Percentiles rank a stretch among this genome's conserved stretches.
These are phyloP conservation scores for Nebria brevicollis DNA, from an alignment of 2,888 invertebrate species.

Conservation along the genomic window DNA sequence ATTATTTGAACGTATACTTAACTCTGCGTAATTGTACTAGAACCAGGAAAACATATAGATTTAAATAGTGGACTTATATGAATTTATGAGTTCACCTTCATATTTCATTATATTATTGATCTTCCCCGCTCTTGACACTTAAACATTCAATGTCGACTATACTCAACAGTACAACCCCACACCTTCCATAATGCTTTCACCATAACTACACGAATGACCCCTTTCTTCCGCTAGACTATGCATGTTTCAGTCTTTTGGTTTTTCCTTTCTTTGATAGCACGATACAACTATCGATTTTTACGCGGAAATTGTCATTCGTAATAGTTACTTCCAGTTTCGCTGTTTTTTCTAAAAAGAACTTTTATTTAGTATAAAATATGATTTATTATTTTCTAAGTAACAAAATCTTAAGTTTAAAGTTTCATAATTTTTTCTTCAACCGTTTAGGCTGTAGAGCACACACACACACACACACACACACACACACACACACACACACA, in stretches of 20 bases:
- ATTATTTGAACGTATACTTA: no score
- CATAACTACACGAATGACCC: not conserved
- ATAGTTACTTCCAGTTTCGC: not conserved
- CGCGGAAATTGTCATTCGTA: not conserved
- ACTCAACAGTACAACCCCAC: not conserved
- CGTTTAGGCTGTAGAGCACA: no score
- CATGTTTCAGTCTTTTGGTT: not conserved
- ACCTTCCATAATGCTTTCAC: not conserved
- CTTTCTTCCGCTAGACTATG: not conserved
- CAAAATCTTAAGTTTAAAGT: no score
- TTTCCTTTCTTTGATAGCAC: not conserved
- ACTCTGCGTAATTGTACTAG: no score
- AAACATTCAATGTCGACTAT: slow-evolving; percentile 15
- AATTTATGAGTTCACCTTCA: not conserved
- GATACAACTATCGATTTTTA: not conserved
- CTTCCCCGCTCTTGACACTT: slow-evolving; percentile 17
- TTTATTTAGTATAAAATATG: no score
- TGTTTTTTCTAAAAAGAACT: not conserved
- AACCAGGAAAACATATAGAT: no score
- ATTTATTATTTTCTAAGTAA: no score
- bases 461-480: no score
- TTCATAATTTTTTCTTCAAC: no score
- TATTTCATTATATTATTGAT: not conserved
- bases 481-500: no score
- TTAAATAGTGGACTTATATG: not conserved